These are phyloP conservation scores for Tenthredo notha DNA, from an alignment of 2,888 invertebrate species.

Conservation along the genomic window DNA sequence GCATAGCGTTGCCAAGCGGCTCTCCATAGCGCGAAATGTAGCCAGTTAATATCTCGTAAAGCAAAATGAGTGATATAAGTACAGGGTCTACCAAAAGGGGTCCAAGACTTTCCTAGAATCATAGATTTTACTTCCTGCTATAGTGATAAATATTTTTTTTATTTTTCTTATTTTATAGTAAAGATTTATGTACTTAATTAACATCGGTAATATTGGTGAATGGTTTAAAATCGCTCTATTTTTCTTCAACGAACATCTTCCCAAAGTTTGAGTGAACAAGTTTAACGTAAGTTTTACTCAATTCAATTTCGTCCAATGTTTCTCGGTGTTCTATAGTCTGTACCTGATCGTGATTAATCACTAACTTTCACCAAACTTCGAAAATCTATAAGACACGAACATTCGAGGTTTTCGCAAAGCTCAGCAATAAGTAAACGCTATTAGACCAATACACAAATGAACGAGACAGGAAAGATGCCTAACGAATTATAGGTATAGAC, in stretches of 20 bases:
- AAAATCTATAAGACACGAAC: constrained; percentile 14
- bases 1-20: constrained; percentile 13
- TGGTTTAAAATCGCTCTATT: not conserved
- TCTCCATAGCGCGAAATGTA: constrained; percentile 43
- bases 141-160: constrained; percentile 1
- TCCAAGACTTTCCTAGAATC: not conserved
- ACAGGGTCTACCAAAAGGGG: constrained; percentile 20
- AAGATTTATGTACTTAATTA: constrained; percentile 30
- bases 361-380: constrained; percentile 19
- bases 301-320: constrained; percentile 14
- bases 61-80: constrained; percentile 33
- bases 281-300: constrained; percentile 22
- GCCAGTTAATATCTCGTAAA: constrained; percentile 50
- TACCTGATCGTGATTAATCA: constrained; percentile 40
- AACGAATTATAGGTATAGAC: too few relatives aligned
- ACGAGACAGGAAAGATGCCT: not conserved
- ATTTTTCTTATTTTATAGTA: not conserved
- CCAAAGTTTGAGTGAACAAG: constrained; percentile 2
- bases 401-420: not conserved
- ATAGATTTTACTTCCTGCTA: not conserved
- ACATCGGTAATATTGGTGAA: not conserved
- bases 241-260: constrained; percentile 10
- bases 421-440: not conserved
- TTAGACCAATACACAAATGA: not conserved
- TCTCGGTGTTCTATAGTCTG: constrained; percentile 6